These are phyloP conservation scores for Rhadina sibilatrix DNA, from an alignment of 2,113 vertebrate genomes.

Conservation along the genomic window DNA sequence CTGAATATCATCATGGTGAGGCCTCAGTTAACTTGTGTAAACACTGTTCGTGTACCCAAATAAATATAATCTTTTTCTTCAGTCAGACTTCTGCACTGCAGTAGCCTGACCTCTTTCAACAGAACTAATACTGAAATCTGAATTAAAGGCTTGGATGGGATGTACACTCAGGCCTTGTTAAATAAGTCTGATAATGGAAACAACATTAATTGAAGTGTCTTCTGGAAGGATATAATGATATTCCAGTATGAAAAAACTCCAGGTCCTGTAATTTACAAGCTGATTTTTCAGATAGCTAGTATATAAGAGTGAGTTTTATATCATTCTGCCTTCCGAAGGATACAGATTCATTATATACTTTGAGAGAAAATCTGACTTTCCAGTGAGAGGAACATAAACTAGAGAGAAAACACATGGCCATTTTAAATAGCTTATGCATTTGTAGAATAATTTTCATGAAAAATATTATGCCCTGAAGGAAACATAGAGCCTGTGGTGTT, in stretches of 20 bases:
- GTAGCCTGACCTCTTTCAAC: background rate
- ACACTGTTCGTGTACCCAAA: background rate
- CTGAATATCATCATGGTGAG: background rate
- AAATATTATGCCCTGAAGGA: background rate
- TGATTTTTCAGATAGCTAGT: background rate
- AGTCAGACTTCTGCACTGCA: background rate
- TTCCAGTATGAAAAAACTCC: background rate
- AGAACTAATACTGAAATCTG: background rate
- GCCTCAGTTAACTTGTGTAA: background rate
- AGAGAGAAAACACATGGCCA: background rate
- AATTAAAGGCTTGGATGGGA: background rate
- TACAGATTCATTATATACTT: background rate
- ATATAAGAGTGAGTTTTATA: background rate
- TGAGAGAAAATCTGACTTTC: background rate
- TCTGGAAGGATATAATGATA: background rate
- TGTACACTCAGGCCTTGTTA: background rate
- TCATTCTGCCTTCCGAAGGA: background rate
- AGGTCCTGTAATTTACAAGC: background rate
- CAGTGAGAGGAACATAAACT: background rate
- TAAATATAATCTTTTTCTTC: background rate
- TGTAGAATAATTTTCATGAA: slow-evolving; percentile 9
- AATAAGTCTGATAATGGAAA: background rate
- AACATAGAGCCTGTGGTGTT: background rate
- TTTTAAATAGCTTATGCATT: background rate
- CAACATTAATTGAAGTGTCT: background rate